Percentiles rank a stretch among this genome's conserved stretches.
Evolutionary conservation across 2,113 vertebrate genomes (phyloP).

Genomic region (Callionymus lyra): DNA sequence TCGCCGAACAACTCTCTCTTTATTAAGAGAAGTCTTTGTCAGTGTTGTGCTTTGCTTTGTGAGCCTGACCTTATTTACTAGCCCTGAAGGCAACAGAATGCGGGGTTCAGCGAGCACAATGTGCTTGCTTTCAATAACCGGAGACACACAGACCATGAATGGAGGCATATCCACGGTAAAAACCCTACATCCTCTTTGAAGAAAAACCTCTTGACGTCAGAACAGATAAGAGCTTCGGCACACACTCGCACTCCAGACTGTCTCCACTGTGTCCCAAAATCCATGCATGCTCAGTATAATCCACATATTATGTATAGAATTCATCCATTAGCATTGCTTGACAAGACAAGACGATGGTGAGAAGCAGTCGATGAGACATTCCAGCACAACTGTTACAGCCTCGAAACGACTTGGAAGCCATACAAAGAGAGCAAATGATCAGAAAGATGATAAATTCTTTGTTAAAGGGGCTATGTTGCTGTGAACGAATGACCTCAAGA

Average conservation of each 20-base stretch:
- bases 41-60: constrained; percentile 39
- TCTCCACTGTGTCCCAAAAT: constrained; percentile 28
- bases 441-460: too few species aligned
- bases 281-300: constrained; percentile 22
- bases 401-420: constrained; percentile 56
- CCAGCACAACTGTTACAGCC: constrained; percentile 39
- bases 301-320: constrained; percentile 26
- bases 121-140: constrained; percentile 19
- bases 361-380: constrained; percentile 29
- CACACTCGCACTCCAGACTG: constrained; percentile 12
- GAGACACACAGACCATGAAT: constrained; percentile 16
- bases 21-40: constrained; percentile 11
- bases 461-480: constrained; percentile 11
- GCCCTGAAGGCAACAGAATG: constrained; percentile 37
- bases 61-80: constrained; percentile 51
- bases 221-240: constrained; percentile 23
- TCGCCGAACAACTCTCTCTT: neutral
- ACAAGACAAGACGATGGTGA: constrained; percentile 27
- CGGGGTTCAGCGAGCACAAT: constrained; percentile 27
- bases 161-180: constrained; percentile 11
- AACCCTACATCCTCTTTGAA: constrained; percentile 18
- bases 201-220: constrained; percentile 21
- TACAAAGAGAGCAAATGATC: constrained; percentile 34
- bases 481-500: neutral
- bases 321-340: constrained; percentile 30